A percentile compares a stretch with the other conserved stretches of the same genome.
Evolutionary conservation across 1,140 invertebrate genomes (phyloP).

Genomic region (Panulirus ornatus): DNA sequence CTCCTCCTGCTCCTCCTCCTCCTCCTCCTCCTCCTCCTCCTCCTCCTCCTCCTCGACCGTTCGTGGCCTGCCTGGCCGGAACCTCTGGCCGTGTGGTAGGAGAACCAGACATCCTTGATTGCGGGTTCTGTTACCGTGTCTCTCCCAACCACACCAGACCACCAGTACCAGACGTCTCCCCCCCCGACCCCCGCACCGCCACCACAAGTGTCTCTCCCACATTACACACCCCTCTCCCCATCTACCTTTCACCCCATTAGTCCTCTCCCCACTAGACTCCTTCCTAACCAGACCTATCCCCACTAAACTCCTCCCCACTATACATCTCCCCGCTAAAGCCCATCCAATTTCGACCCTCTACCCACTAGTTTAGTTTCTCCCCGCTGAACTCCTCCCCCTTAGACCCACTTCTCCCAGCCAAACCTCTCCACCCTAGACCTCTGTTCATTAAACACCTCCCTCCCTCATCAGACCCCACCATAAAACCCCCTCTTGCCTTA

Average conservation of each 20-base stretch:
- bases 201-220: neutral
- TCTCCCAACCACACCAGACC: neutral
- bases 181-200: neutral
- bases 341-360: too few species aligned
- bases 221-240: neutral
- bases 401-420: too few species aligned
- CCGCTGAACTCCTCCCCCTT: too few species aligned
- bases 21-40: neutral
- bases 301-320: too few species aligned
- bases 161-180: neutral
- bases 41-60: neutral
- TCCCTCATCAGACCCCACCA: too few species aligned
- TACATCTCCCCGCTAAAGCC: too few species aligned
- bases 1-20: neutral
- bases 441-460: neutral
- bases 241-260: neutral
- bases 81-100: conserved; percentile 12
- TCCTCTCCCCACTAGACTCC: neutral
- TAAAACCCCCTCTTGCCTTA: too few species aligned
- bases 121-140: neutral
- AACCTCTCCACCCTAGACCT: neutral
- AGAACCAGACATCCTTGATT: conserved; percentile 29
- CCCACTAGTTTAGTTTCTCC: too few species aligned
- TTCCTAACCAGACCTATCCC: too few species aligned
- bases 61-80: neutral